A percentile compares a stretch with the other conserved stretches of the same genome.
Conservation (phyloP, 2,888 invertebrate species). For the Himalopsyche anomala region DNA sequence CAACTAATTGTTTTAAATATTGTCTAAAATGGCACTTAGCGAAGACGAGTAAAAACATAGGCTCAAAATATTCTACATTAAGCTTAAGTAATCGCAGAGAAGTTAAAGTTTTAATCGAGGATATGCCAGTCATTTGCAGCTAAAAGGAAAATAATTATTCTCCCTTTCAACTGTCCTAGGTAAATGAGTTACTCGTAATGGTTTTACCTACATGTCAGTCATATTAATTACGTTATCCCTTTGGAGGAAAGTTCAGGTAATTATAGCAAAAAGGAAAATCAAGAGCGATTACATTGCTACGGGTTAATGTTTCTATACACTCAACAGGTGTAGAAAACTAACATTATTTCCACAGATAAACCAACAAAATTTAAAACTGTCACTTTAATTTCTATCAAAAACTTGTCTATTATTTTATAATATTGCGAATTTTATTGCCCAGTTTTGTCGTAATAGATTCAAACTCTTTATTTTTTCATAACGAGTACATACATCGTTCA, state of each 20-base stretch:
- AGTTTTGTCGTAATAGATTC: too few species aligned
- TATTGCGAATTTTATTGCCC: too few species aligned
- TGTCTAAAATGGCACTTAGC: neutral
- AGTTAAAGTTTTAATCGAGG: neutral
- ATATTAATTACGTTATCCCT: slow-evolving; percentile 13
- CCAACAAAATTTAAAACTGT: neutral
- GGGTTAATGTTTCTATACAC: neutral
- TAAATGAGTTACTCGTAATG: slow-evolving; percentile 15
- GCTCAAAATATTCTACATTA: neutral
- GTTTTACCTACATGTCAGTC: slow-evolving; percentile 14
- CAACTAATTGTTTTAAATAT: neutral
- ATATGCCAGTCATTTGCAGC: neutral
- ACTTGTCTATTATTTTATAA: neutral
- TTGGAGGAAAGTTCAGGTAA: neutral
- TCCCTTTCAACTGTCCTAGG: neutral
- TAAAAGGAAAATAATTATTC: slow-evolving; percentile 16
- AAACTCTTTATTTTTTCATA: too few species aligned
- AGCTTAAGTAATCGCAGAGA: neutral
- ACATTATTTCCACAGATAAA: neutral
- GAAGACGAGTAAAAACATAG: neutral
- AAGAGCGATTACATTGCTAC: neutral
- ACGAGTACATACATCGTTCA: too few species aligned
- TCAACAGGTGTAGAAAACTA: neutral
- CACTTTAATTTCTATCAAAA: neutral
- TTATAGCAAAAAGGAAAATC: neutral